phyloP scores from a whole-genome alignment of 2,113 vertebrate genomes.

The Halichoerus grypus region DNA sequence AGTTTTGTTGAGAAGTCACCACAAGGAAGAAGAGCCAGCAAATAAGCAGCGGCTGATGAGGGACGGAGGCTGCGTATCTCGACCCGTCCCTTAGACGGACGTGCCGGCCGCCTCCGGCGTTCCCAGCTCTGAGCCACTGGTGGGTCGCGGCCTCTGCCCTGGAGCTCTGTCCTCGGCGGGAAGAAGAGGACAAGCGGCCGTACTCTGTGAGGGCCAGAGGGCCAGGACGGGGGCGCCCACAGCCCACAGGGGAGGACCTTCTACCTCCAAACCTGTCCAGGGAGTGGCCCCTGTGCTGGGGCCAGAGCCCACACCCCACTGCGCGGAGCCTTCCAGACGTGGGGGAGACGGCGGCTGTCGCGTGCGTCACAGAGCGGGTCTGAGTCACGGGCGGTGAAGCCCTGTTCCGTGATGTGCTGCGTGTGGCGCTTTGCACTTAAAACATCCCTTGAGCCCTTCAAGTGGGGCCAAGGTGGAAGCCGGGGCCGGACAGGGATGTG shows the following conservation, averaged over 20 bases:
- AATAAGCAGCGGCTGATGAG: neutral
- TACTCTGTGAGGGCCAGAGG: accelerated
- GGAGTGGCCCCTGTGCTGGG: accelerated
- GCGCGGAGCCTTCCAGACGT: accelerated
- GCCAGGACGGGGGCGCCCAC: accelerated
- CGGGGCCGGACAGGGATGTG: accelerated
- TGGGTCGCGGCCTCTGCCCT: neutral
- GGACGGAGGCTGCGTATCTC: accelerated
- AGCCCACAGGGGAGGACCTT: neutral
- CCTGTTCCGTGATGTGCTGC: accelerated
- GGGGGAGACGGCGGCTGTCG: accelerated
- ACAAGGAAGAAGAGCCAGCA: neutral
- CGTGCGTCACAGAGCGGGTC: accelerated
- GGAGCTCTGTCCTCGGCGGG: accelerated
- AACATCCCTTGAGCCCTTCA: accelerated
- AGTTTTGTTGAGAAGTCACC: neutral
- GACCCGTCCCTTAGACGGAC: neutral
- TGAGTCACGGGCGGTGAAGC: accelerated
- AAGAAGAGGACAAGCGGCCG: accelerated
- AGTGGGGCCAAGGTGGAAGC: accelerated
- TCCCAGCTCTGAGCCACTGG: no score
- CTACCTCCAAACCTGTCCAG: accelerated
- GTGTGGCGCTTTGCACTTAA: accelerated
- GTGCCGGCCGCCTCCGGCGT: no score
- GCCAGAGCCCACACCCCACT: neutral